These are phyloP conservation scores for Drosophila paucipuncta DNA, from an alignment of 2,888 invertebrate genomes.

Conservation along the genomic window DNA sequence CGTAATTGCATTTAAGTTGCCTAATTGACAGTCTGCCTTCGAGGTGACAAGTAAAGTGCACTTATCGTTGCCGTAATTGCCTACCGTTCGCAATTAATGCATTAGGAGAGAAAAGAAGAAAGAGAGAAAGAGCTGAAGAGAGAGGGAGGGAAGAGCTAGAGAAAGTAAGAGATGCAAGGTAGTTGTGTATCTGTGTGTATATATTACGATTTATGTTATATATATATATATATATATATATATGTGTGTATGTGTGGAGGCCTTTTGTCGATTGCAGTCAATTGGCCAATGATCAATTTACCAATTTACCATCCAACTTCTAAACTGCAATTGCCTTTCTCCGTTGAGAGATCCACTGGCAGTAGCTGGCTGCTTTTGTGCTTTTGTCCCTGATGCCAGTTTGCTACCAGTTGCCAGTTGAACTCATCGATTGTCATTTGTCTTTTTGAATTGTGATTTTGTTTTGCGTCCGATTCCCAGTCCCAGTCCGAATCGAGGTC, in stretches of 20 bases:
- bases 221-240: background rate
- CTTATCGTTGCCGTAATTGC: slow-evolving; percentile 10
- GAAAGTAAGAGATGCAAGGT: slow-evolving; percentile 8
- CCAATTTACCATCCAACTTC: slow-evolving; percentile 1
- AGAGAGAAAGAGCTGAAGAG: background rate
- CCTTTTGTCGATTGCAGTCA: background rate
- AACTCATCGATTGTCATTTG: slow-evolving; percentile 9
- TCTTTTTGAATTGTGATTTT: slow-evolving; percentile 6
- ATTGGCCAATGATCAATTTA: slow-evolving; percentile 6
- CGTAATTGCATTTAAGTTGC: slow-evolving; percentile 57
- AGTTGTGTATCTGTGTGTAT: background rate
- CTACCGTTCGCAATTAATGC: background rate
- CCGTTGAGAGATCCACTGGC: background rate
- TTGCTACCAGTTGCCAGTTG: background rate
- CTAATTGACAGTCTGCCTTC: slow-evolving; percentile 53
- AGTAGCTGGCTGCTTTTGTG: background rate
- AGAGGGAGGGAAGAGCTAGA: background rate
- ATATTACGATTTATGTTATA: background rate
- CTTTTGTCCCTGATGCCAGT: background rate
- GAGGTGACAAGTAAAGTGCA: slow-evolving; percentile 15
- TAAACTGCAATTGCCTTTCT: slow-evolving; percentile 7
- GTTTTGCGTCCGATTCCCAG: slow-evolving; percentile 20
- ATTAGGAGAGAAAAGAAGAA: background rate
- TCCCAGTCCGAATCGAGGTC: slow-evolving; percentile 12
- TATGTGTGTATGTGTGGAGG: background rate